A percentile compares a stretch with the other conserved stretches of the same genome.
Conservation (phyloP, 2,888 invertebrate genomes). For the Nebria brevicollis region DNA sequence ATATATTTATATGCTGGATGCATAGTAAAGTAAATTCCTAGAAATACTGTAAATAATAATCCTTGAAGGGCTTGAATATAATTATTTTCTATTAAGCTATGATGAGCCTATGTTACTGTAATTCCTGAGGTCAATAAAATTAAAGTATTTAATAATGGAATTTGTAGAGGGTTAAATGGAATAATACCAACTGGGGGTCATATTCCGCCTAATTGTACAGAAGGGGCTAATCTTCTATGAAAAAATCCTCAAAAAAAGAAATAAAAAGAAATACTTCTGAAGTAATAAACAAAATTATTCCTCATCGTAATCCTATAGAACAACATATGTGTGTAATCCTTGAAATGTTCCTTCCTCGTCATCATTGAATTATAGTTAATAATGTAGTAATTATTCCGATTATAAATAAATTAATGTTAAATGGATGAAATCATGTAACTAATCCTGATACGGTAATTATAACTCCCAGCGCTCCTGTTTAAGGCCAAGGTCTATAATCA, state of each 20-base stretch:
- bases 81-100: conserved; percentile 63
- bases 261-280: conserved; percentile 74
- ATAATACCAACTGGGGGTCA: no score
- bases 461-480: conserved; percentile 69
- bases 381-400: conserved; percentile 64
- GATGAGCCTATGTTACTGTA: conserved; percentile 71
- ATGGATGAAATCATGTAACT: conserved; percentile 72
- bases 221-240: no score
- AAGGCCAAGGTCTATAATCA: conserved; percentile 73
- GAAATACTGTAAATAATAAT: conserved; percentile 64
- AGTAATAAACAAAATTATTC: conserved; percentile 79
- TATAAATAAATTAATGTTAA: conserved; percentile 66
- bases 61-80: conserved; percentile 60
- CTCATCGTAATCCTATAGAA: conserved; percentile 70
- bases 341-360: conserved; percentile 76
- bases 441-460: conserved; percentile 68
- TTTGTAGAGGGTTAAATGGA: no score
- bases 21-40: conserved; percentile 71
- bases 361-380: conserved; percentile 73
- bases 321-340: conserved; percentile 72
- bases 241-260: conserved; percentile 71
- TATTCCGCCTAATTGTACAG: no score
- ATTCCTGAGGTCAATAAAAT: no score
- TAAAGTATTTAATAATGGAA: no score
- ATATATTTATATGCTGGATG: conserved; percentile 74